Percentiles rank a stretch among this genome's conserved stretches.
phyloP scores from a whole-genome alignment of 2,888 invertebrate genomes.

The Poecilus cupreus region DNA sequence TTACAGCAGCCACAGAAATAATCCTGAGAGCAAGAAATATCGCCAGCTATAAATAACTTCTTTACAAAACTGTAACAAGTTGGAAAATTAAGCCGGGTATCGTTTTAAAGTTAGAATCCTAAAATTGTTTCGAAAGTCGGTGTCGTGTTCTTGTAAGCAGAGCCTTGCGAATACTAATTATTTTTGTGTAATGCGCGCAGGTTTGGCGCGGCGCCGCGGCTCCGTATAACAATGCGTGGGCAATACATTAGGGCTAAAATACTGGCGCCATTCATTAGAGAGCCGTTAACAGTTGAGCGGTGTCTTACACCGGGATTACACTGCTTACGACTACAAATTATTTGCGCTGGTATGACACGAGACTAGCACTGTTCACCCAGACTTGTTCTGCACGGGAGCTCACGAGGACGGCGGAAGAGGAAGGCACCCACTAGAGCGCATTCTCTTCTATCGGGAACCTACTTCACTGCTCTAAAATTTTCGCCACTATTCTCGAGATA shows the following conservation, averaged over 20 bases:
- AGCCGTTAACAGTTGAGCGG: constrained; percentile 57
- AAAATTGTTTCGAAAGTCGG: constrained; percentile 42
- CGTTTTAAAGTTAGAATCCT: constrained; percentile 43
- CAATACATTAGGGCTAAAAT: constrained; percentile 58
- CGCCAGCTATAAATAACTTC: constrained; percentile 43
- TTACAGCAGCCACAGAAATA: constrained; percentile 14
- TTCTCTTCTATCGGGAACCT: not conserved
- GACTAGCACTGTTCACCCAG: constrained; percentile 21
- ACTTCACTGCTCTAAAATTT: not conserved
- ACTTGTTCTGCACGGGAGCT: constrained; percentile 4
- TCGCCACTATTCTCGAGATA: not conserved
- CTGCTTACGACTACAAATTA: constrained; percentile 60
- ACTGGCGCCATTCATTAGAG: constrained; percentile 57
- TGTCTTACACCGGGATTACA: constrained; percentile 60
- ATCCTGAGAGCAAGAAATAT: constrained; percentile 23
- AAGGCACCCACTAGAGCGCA: too few species aligned
- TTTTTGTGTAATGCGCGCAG: constrained; percentile 54
- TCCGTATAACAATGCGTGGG: constrained; percentile 56
- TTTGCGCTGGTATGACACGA: constrained; percentile 45
- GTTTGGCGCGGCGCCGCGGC: not conserved
- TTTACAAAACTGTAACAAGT: constrained; percentile 44
- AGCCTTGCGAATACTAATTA: constrained; percentile 45
- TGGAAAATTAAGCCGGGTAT: constrained; percentile 31
- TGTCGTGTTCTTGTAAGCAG: constrained; percentile 49
- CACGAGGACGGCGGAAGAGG: not conserved